These are phyloP conservation scores for Arvicanthis niloticus DNA, from an alignment of 2,113 vertebrate species.

Conservation along the genomic window DNA sequence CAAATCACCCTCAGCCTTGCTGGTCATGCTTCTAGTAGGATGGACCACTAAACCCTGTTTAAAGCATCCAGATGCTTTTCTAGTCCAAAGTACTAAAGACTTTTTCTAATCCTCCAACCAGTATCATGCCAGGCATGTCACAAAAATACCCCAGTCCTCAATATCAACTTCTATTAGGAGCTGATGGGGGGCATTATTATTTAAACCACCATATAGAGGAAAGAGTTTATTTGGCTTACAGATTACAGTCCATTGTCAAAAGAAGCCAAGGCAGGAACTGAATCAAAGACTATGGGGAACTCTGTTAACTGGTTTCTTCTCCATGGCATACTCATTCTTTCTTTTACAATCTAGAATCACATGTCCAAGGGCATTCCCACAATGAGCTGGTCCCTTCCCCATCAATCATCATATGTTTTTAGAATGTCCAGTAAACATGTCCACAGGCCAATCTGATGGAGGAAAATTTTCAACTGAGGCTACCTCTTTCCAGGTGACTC, in stretches of 20 bases:
- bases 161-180: not conserved
- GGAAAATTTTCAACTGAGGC: not conserved
- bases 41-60: not conserved
- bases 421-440: not conserved
- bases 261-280: not conserved
- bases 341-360: not conserved
- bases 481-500: not conserved
- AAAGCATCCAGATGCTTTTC: not conserved
- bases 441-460: not conserved
- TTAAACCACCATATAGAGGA: not conserved
- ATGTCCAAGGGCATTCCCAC: not conserved
- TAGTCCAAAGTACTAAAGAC: not conserved
- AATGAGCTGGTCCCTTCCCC: too few species aligned
- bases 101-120: not conserved
- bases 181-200: not conserved
- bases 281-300: not conserved
- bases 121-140: not conserved
- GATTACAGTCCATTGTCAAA: not conserved
- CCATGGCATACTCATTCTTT: not conserved
- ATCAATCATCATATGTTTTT: not conserved
- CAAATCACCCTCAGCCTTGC: not conserved
- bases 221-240: not conserved
- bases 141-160: not conserved
- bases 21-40: not conserved
- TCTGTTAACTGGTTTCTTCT: not conserved